Conservation (phyloP, 2,113 vertebrate species). For the Oryzias celebensis region DNA sequence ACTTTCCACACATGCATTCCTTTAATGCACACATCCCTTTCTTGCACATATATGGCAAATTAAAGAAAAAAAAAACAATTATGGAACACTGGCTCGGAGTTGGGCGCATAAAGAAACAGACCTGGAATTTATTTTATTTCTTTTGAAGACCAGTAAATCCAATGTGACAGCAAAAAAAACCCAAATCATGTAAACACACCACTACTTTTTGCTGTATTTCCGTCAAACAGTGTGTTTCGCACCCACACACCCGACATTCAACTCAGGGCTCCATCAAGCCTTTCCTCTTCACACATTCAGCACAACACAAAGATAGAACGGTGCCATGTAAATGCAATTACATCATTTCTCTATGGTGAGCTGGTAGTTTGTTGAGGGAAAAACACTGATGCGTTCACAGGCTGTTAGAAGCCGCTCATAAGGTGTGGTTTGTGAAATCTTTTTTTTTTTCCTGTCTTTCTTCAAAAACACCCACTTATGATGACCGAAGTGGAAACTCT, state of each 20-base stretch:
- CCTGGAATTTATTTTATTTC: slow-evolving; percentile 45
- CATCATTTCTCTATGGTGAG: slow-evolving; percentile 35
- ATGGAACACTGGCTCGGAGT: slow-evolving; percentile 25
- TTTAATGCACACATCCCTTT: background rate
- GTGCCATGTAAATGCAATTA: slow-evolving; percentile 30
- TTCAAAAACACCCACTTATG: slow-evolving; percentile 22
- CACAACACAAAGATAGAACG: slow-evolving; percentile 23
- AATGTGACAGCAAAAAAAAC: slow-evolving; percentile 18
- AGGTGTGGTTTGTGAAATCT: slow-evolving; percentile 2
- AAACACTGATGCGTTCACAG: slow-evolving; percentile 34
- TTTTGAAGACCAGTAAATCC: slow-evolving; percentile 23
- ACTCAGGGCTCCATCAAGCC: background rate
- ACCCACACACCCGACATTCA: background rate
- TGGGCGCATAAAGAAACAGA: slow-evolving; percentile 39
- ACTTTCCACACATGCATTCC: background rate
- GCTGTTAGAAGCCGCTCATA: slow-evolving; percentile 15
- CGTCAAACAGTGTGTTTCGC: background rate
- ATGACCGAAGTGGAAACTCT: too few species aligned
- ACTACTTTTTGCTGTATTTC: background rate
- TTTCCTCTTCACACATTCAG: slow-evolving; percentile 1
- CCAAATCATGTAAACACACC: slow-evolving; percentile 4
- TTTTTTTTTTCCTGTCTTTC: slow-evolving; percentile 1
- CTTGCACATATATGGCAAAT: slow-evolving; percentile 17
- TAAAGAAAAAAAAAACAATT: slow-evolving; percentile 48
- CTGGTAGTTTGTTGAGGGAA: slow-evolving; percentile 20